Evolutionary conservation across 2,113 vertebrate species (phyloP).

Genomic region (Eubucco bourcierii): DNA sequence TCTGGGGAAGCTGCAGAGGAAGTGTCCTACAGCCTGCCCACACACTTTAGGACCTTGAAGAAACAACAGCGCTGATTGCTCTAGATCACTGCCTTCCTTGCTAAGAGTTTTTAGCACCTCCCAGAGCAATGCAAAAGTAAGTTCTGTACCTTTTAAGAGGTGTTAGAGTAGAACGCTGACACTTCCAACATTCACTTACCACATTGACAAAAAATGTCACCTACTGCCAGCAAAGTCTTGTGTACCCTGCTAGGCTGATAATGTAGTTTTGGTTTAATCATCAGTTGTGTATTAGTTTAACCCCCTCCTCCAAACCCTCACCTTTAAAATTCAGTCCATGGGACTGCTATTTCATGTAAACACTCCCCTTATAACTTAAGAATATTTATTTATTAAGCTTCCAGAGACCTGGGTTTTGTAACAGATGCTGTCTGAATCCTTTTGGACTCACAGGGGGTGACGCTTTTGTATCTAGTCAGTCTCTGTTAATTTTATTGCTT

Average conservation of each 20-base stretch:
- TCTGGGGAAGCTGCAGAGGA: not conserved
- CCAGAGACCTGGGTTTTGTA: not conserved
- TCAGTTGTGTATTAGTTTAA: not conserved
- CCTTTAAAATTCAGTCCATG: not conserved
- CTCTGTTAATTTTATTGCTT: not conserved
- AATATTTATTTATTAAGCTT: not conserved
- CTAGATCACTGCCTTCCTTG: not conserved
- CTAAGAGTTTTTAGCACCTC: not conserved
- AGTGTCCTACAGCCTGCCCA: not conserved
- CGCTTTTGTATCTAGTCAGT: not conserved
- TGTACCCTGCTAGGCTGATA: not conserved
- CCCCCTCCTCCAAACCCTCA: not conserved
- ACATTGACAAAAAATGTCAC: not conserved
- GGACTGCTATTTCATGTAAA: not conserved
- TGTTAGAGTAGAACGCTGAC: not conserved
- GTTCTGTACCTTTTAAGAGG: not conserved
- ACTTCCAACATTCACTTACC: not conserved
- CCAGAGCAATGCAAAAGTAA: not conserved
- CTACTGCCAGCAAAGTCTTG: not conserved
- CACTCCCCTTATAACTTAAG: not conserved
- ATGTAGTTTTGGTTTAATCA: not conserved
- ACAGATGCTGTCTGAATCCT: not conserved
- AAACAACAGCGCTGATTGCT: not conserved
- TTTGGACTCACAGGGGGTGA: not conserved
- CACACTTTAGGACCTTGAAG: not conserved